Conservation (phyloP, 2,113 vertebrate genomes). For the Lucifuga dentata region DNA sequence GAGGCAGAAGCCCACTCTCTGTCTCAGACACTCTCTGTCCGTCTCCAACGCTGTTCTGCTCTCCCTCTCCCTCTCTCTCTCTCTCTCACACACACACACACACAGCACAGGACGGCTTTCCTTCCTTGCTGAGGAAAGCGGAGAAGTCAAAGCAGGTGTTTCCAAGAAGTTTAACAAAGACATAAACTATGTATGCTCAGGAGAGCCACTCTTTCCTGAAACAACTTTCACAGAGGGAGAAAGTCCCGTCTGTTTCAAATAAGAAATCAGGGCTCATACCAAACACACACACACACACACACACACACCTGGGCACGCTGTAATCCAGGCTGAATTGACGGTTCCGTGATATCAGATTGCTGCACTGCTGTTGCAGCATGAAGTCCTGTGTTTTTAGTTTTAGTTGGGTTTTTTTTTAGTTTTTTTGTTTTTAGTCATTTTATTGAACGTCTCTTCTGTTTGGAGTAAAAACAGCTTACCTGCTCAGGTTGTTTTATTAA, state of each 20-base stretch:
- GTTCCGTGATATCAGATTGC: background rate
- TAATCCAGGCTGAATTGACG: conserved; percentile 23
- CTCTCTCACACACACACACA: conserved; percentile 6
- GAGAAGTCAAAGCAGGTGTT: conserved; percentile 76
- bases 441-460: too few species aligned
- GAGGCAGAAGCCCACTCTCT: conserved; percentile 79
- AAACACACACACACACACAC: conserved; percentile 21
- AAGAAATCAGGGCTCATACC: conserved; percentile 1
- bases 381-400: conserved; percentile 4
- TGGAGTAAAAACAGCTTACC: too few species aligned
- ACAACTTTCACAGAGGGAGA: conserved; percentile 38
- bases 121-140: conserved; percentile 63
- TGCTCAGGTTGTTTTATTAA: too few species aligned
- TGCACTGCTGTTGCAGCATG: conserved; percentile 6
- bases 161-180: conserved; percentile 70
- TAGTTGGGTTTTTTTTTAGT: background rate
- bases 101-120: conserved; percentile 45
- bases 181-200: conserved; percentile 48
- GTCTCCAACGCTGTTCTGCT: conserved; percentile 28
- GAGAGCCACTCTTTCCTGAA: conserved; percentile 42
- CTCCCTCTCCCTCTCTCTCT: conserved; percentile 6
- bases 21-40: conserved; percentile 73
- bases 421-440: too few species aligned
- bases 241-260: conserved; percentile 44
- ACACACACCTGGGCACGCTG: conserved; percentile 12